A percentile compares a stretch with the other conserved stretches of the same genome.
Conservation (phyloP, 2,888 invertebrate species). For the Melinopterus prodromus region DNA sequence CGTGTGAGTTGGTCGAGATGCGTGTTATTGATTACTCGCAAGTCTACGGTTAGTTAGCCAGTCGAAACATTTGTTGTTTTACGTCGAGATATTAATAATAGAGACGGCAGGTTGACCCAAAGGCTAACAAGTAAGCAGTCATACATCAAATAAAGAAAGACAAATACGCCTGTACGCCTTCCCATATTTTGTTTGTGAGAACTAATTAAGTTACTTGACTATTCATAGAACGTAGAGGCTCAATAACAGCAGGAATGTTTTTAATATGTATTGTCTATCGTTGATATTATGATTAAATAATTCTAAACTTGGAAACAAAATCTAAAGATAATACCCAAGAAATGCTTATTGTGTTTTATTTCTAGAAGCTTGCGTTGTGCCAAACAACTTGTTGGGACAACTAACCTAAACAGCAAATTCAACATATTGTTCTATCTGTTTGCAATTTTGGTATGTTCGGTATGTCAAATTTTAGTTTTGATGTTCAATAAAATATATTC, state of each 20-base stretch:
- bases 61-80: background rate
- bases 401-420: too few species aligned
- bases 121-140: background rate
- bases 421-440: too few species aligned
- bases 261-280: background rate
- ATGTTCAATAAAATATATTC: too few species aligned
- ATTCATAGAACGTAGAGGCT: background rate
- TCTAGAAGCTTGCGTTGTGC: too few species aligned
- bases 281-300: too few species aligned
- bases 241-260: background rate
- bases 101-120: background rate
- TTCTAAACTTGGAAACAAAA: too few species aligned
- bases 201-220: background rate
- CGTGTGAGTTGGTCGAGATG: background rate
- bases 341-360: too few species aligned
- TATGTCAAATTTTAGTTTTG: too few species aligned
- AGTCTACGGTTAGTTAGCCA: background rate
- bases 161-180: background rate
- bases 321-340: too few species aligned
- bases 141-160: background rate
- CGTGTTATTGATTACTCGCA: background rate
- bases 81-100: background rate
- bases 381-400: too few species aligned
- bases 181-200: slow-evolving; percentile 4
- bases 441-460: too few species aligned